Base-by-base conservation (phyloP, 2,888 invertebrate species). In the Lypha dubia region DNA sequence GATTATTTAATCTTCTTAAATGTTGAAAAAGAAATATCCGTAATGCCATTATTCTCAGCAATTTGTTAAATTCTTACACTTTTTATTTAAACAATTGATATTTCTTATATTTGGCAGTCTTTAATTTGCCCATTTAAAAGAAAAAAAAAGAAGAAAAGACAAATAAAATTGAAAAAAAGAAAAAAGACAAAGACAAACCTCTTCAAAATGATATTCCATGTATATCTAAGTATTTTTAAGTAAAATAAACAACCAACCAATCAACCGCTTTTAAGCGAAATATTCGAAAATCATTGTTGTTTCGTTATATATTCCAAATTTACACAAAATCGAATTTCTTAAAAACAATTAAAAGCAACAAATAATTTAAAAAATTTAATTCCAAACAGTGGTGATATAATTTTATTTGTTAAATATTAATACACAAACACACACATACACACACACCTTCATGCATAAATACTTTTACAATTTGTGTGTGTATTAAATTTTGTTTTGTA, bases 321-420 rank as follows among this genome's bases (percentile, higher is more conserved):
- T 41, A 11, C 35, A 20, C 44, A 74, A 63, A 58, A 70, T 82
- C 65, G 83, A 83, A 83, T 83, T 83, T 83, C 24, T 65, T 20
- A 65, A 49, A 38, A n/a, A n/a, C n/a, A n/a, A 22, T 11, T 56
- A 53, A 70, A 9, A 49, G 5, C 32, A 51, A 62, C 11, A 41
- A 67, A 35, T 68, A 44, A 28, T 67, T 67, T 11, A n/a, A 70
- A 82, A 82, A 70, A 58, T 63, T 76, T 70, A 24, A 63, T 41
- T 60, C 44, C 51, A 68, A 51, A 76, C 84, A 73, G 84, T 84
- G 80, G 84, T 84, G 80, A 81, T 81, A 81, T 79, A 80, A 80
- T 75, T n/a, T 80, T 80, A 74, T 79, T 71, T 53, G 58, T 76
- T 67, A n/a, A 44, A 68, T n/a, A n/a, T n/a, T n/a, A n/a, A n/a